phyloP scores from a whole-genome alignment of 2,113 vertebrate genomes.

The Scartelaos histophorus region DNA sequence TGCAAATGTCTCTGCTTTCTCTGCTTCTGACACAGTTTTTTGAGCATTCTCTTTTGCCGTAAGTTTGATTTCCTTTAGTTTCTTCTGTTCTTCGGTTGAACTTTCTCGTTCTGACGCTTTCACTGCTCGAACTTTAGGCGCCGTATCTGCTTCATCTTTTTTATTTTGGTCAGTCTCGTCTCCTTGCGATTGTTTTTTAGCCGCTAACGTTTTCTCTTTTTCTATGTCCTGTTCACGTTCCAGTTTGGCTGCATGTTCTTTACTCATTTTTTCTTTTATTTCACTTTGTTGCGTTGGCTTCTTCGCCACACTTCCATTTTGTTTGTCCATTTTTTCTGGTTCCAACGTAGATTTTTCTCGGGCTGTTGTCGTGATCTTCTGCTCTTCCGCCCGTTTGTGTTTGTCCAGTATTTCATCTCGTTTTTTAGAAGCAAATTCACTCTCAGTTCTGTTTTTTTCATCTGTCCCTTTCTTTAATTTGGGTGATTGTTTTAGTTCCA shows the following conservation, averaged over 20 bases:
- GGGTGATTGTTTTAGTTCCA: no score
- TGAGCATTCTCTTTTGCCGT: not conserved
- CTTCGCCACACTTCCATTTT: not conserved
- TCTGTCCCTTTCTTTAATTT: not conserved
- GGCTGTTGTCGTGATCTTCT: no score
- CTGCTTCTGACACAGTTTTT: not conserved
- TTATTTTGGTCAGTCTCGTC: not conserved
- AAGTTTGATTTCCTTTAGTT: no score
- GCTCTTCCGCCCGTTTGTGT: not conserved
- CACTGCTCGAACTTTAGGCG: no score
- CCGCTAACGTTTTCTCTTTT: not conserved
- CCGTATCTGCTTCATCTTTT: not conserved
- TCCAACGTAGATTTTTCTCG: no score
- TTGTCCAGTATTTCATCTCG: not conserved
- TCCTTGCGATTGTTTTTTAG: not conserved
- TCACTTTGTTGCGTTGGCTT: not conserved
- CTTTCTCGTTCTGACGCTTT: no score
- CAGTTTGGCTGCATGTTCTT: not conserved
- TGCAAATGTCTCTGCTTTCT: no score
- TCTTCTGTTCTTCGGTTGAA: no score
- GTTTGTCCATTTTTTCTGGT: not conserved
- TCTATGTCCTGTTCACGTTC: not conserved
- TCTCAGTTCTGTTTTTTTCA: not conserved
- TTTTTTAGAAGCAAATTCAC: not conserved
- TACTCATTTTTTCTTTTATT: not conserved